Evolutionary conservation across 2,888 invertebrate species (phyloP).

Genomic region (Ommatoiulus sabulosus): DNA sequence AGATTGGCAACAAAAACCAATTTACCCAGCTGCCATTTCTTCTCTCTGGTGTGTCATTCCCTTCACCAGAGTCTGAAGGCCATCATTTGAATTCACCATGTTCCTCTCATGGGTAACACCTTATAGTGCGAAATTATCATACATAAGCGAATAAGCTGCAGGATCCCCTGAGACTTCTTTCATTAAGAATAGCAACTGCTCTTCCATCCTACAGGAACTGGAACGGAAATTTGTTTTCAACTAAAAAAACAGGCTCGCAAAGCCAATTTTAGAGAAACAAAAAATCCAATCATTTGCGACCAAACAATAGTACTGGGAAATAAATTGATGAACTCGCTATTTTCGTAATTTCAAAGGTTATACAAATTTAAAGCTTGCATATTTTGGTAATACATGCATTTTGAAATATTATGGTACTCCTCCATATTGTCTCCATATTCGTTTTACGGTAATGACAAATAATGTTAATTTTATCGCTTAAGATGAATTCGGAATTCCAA

Average conservation of each 20-base stretch:
- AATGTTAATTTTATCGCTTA: too few relatives aligned
- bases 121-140: constrained; percentile 46
- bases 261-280: neutral
- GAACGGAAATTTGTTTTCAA: neutral
- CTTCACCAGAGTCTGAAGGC: neutral
- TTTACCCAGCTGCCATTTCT: constrained; percentile 52
- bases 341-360: too few relatives aligned
- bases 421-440: too few relatives aligned
- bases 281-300: neutral
- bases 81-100: constrained; percentile 50
- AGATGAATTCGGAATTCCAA: too few relatives aligned
- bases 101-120: constrained; percentile 8
- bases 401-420: too few relatives aligned
- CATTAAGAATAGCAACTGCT: neutral
- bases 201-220: neutral
- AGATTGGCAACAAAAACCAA: constrained; percentile 47
- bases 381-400: too few relatives aligned
- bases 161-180: constrained; percentile 15
- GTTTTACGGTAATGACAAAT: too few relatives aligned
- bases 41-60: constrained; percentile 47
- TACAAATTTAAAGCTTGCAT: too few relatives aligned
- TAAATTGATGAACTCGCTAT: too few relatives aligned
- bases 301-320: too few relatives aligned
- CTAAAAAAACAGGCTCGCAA: neutral
- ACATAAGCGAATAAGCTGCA: constrained; percentile 18